Evolutionary conservation across 2,888 invertebrate species (phyloP), one percentile per base, ranked within the genome.

Genomic region (Mesoligia furuncula): DNA sequence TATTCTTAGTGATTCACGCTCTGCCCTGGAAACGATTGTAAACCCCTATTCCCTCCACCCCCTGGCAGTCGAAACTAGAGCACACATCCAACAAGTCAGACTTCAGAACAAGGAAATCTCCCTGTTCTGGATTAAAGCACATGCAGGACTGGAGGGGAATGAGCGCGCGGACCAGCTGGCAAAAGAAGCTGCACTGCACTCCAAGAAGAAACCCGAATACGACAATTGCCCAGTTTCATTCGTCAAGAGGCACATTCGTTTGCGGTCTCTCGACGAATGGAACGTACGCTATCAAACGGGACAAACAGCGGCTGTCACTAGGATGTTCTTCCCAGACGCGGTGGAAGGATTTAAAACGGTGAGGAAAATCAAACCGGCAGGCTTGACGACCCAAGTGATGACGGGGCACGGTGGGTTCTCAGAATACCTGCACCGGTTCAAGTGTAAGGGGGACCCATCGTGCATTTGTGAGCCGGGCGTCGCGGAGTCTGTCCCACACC

Each of bases 171-270:
- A 62, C 20, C 20, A 3, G 5, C 20, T 62, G 2, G 54, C 54
- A 0, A 54, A 54, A 9, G n/a, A 65, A 2, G 17, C 65, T 2
- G 42, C 39, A 7, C 42, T 17, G 1, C 17, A 9, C 4, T 42
- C 7, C 1, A 42, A 42, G 5, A 42, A 0, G 1, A 27, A 11
- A 1, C n/a, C 24, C 0, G 5, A 42, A 1, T 42, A 65, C 2
- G 42, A 27, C 11, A 2, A 5, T 1, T 73, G 54, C 7, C 73
- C 65, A 15, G 42, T 27, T 20, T 73, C 54, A 54, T 73, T 73
- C 15, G 27, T 74, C 45, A 74, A n/a, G 45, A n/a, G 59, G 3
- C 31, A 45, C 0, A 31, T 48, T 17, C 74, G 68, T 1, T 20
- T 13, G 42, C 24, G 15, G 1, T 11, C 73, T 31, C 42, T 66